phyloP scores from a whole-genome alignment of 2,113 vertebrate species.

The Hemichromis elongatus region DNA sequence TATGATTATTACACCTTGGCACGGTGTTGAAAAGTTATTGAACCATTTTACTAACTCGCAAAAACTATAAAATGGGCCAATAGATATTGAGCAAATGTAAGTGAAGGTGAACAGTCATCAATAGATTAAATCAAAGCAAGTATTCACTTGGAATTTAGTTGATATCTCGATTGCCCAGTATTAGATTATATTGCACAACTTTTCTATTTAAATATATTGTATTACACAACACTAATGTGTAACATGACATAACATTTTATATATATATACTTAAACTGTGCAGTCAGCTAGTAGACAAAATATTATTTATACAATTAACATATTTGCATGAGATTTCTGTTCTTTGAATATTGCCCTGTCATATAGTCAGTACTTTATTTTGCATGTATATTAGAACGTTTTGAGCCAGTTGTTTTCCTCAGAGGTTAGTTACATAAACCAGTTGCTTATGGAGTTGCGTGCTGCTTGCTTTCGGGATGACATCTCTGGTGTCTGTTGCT shows the following conservation, averaged over 20 bases:
- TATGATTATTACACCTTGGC: neutral
- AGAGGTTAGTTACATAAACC: constrained; percentile 12
- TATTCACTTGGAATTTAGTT: neutral
- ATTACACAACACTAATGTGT: neutral
- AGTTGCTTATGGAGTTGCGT: neutral
- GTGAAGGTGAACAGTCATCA: neutral
- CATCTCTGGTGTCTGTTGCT: neutral
- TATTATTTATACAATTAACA: constrained; percentile 37
- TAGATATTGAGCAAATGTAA: neutral
- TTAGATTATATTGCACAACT: neutral
- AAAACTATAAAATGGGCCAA: neutral
- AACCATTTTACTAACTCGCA: fast-evolving
- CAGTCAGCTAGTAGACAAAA: neutral
- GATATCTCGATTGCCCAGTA: neutral
- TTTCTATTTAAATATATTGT: neutral
- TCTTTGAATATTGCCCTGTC: neutral
- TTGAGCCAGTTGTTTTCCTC: neutral
- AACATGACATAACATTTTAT: neutral
- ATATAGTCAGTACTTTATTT: neutral
- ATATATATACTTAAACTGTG: neutral
- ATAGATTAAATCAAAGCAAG: neutral
- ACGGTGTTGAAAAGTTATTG: neutral
- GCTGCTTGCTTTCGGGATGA: neutral
- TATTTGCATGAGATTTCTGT: neutral
- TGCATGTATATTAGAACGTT: neutral